Base-by-base conservation (phyloP, 2,888 invertebrate genomes). In the Omphaloscelis lunosa region DNA sequence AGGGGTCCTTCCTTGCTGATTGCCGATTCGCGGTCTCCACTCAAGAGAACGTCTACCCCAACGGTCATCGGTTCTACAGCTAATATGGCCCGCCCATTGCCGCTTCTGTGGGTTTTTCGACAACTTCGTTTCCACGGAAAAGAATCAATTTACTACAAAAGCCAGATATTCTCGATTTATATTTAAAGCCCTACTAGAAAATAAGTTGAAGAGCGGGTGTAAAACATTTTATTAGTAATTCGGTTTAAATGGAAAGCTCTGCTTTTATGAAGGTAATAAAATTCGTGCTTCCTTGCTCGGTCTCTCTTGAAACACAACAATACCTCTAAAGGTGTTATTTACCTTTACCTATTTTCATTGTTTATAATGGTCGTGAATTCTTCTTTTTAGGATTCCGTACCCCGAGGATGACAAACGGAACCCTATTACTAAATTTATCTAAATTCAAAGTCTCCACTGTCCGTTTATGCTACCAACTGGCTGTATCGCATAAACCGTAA, bases 221-320 rank as follows among this genome's bases (percentile, higher is more conserved):
- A 83, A 81, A 82, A 39, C 68, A 59, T 83, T 83, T 81, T 83
- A 83, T 81, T 72, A 65, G 59, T 1, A 27, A 75, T 45, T 70
- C 27, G 1, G 79, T 69, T 34, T 34, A 66, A 79, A 83, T 69
- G 41, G 51, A 71, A 67, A 63, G 27, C n/a, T 6, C 17, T 2
- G n/a, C 23, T 83, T 83, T 81, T 79, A 79, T 17, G 27, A n/a
- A n/a, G 17, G 65, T 66, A 72, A 66, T 81, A 83, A 81, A 80
- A 78, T 15, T 20, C 11, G 9, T 53, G 71, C 41, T 70, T 58
- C 56, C 56, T 67, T 53, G 58, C 48, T 67, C 1, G 0, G 45
- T 53, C 23, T 29, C 39, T 77, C 67, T 62, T 29, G 29, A 72
- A 61, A 68, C 29, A 58, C 67, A 68, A 71, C 45, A 61, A 68